Evolutionary conservation across 2,888 invertebrate genomes (phyloP).

Genomic region (Strigamia transsilvanica): DNA sequence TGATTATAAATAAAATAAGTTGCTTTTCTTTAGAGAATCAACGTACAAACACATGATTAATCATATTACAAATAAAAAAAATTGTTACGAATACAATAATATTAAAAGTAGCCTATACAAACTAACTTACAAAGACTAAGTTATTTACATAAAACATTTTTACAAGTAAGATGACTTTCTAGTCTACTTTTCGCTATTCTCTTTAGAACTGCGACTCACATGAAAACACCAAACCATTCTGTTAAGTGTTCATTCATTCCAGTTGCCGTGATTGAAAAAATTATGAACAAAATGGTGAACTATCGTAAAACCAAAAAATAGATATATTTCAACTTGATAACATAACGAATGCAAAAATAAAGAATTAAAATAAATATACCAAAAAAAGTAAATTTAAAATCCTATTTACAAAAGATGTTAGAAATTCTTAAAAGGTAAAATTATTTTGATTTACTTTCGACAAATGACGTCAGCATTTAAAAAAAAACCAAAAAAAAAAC

Average conservation of each 20-base stretch:
- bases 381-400: background rate
- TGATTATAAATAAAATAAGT: background rate
- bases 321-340: background rate
- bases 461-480: background rate
- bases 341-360: background rate
- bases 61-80: background rate
- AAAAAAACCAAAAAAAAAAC: background rate
- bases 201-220: background rate
- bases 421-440: background rate
- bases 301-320: too few relatives aligned
- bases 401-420: slow-evolving; percentile 36
- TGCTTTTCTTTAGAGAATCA: background rate
- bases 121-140: background rate
- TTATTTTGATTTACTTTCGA: background rate
- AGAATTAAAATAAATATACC: background rate
- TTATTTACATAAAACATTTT: slow-evolving; percentile 8
- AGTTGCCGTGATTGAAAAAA: background rate
- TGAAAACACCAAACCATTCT: background rate
- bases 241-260: background rate
- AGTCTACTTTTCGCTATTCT: background rate
- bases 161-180: background rate
- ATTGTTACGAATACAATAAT: background rate
- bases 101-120: background rate
- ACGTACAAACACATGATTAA: background rate
- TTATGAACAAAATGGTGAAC: background rate